These are phyloP conservation scores for Trachelipus rathkii DNA, from an alignment of 1,140 invertebrate species.

Conservation along the genomic window DNA sequence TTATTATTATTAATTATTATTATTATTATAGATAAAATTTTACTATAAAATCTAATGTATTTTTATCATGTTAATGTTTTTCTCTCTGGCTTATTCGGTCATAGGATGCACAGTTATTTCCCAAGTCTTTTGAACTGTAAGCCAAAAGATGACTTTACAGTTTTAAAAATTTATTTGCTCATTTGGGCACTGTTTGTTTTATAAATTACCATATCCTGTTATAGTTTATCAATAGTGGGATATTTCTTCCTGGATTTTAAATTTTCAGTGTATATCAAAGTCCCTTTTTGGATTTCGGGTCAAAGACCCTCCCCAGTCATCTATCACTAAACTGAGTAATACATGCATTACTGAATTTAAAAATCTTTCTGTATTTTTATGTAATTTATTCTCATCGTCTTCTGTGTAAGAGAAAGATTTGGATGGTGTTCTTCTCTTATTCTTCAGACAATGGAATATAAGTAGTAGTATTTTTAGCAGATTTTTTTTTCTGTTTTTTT, in stretches of 20 bases:
- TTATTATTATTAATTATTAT: too few relatives aligned
- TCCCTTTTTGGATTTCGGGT: too few relatives aligned
- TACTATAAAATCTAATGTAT: neutral
- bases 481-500: neutral
- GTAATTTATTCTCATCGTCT: neutral
- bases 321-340: neutral
- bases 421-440: too few relatives aligned
- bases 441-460: neutral
- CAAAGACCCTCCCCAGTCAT: neutral
- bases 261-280: too few relatives aligned
- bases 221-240: neutral
- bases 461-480: neutral
- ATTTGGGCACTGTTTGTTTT: neutral
- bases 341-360: neutral
- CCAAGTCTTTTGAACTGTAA: neutral
- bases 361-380: neutral
- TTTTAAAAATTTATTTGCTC: neutral
- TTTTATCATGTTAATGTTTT: neutral
- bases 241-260: too few relatives aligned
- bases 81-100: neutral
- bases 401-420: too few relatives aligned
- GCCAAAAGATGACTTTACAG: neutral
- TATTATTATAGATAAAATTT: too few relatives aligned
- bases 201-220: neutral
- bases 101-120: constrained; percentile 3